Percentiles rank a stretch among this genome's conserved stretches.
phyloP scores from a whole-genome alignment of 2,797 vertebrate species.

The Philypnodon macrostomus region DNA sequence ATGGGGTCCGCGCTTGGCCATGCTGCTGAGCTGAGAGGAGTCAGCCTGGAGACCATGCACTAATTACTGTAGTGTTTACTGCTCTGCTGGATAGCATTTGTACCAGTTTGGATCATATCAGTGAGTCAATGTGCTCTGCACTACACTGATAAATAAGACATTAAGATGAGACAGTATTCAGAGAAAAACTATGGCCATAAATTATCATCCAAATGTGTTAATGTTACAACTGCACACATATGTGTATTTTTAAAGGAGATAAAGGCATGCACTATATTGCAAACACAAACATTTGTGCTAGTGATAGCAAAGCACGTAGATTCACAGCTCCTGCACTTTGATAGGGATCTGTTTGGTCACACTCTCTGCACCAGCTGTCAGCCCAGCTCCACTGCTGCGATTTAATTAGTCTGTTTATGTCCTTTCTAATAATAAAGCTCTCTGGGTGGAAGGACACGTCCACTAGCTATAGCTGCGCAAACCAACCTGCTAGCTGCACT shows the following conservation, averaged over 20 bases:
- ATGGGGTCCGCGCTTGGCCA: slow-evolving; percentile 69
- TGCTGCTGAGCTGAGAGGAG: slow-evolving; percentile 61
- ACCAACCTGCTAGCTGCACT: slow-evolving; percentile 72
- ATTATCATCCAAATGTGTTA: slow-evolving; percentile 15
- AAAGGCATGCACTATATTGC: slow-evolving; percentile 15
- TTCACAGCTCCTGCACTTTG: slow-evolving; percentile 89
- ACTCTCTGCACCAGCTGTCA: slow-evolving; percentile 99
- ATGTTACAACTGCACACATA: slow-evolving; percentile 2
- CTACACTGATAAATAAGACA: slow-evolving; percentile 50
- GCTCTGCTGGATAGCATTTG: slow-evolving; percentile 72
- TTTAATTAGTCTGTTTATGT: slow-evolving; percentile 99
- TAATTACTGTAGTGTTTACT: slow-evolving; percentile 73
- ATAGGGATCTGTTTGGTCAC: slow-evolving; percentile 99
- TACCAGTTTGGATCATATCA: slow-evolving; percentile 63
- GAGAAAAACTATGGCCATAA: slow-evolving; percentile 27
- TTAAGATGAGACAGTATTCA: slow-evolving; percentile 37
- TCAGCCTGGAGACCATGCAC: slow-evolving; percentile 63
- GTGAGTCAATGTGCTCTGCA: slow-evolving; percentile 37
- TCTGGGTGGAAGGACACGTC: slow-evolving; percentile 98
- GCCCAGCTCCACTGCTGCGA: slow-evolving; percentile 98
- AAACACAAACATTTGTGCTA: slow-evolving; percentile 25
- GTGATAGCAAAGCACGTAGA: slow-evolving; percentile 41
- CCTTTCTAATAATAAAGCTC: slow-evolving; percentile 99
- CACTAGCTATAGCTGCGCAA: slow-evolving; percentile 72
- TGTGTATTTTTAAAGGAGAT: slow-evolving; percentile 11